Evolutionary conservation across 2,113 vertebrate genomes (phyloP).

Genomic region (Mobula birostris): DNA sequence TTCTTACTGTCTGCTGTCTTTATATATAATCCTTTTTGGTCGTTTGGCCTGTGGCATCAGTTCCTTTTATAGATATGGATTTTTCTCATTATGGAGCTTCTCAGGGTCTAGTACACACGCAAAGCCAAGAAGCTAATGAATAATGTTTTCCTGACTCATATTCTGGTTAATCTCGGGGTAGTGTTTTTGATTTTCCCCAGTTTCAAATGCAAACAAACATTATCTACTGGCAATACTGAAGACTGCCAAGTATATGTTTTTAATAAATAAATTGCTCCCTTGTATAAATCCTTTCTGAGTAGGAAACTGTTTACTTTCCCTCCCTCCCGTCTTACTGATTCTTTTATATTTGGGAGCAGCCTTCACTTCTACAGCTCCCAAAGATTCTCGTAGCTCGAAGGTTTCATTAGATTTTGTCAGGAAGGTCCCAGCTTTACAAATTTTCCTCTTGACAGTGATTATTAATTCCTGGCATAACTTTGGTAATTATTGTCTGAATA

Average conservation of each 20-base stretch:
- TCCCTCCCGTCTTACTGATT: not conserved
- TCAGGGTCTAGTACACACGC: not conserved
- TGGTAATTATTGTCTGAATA: not conserved
- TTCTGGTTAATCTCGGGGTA: not conserved
- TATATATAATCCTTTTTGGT: not conserved
- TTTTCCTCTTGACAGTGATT: not conserved
- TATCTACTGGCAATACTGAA: not conserved
- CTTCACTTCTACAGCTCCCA: not conserved
- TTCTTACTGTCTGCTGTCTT: not conserved
- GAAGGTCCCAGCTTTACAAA: not conserved
- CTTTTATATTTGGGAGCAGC: not conserved
- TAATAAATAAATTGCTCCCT: not conserved
- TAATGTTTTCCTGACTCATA: conserved; percentile 9
- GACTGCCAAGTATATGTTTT: not conserved
- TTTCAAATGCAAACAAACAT: not conserved
- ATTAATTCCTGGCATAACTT: not conserved
- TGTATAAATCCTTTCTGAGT: not conserved
- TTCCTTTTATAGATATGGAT: not conserved
- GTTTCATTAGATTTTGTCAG: not conserved
- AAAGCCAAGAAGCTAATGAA: not conserved
- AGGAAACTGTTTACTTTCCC: not conserved
- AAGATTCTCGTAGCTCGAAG: not conserved
- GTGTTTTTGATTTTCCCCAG: not conserved
- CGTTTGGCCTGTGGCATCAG: not conserved
- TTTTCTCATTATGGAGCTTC: not conserved